Evolutionary conservation across 2,113 vertebrate species (phyloP).

Genomic region (Triplophysa siluroides): DNA sequence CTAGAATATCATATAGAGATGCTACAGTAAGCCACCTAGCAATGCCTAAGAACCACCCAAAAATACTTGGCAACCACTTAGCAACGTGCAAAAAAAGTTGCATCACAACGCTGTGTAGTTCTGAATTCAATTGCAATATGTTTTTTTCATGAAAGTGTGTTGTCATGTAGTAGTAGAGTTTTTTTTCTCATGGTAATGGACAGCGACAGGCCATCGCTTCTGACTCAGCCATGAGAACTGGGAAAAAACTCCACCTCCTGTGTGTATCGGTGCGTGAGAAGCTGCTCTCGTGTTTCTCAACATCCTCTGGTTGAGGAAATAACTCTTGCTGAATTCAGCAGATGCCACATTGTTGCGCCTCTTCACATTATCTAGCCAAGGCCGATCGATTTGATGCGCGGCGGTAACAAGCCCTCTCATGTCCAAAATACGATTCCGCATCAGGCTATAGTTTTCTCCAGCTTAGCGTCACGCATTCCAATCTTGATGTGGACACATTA

Average conservation of each 20-base stretch:
- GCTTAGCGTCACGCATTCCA: slow-evolving; percentile 67
- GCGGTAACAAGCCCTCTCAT: slow-evolving; percentile 57
- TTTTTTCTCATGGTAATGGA: neutral
- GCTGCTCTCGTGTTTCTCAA: slow-evolving; percentile 27
- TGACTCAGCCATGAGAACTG: slow-evolving; percentile 63
- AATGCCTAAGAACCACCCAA: neutral
- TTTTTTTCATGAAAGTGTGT: neutral
- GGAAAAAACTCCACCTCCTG: slow-evolving; percentile 41
- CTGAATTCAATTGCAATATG: neutral
- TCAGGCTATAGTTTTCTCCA: slow-evolving; percentile 56
- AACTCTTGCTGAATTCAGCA: slow-evolving; percentile 56
- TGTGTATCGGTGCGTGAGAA: slow-evolving; percentile 25
- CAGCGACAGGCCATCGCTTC: slow-evolving; percentile 49
- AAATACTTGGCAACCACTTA: neutral
- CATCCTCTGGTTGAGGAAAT: slow-evolving; percentile 37
- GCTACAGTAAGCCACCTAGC: neutral
- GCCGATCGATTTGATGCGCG: slow-evolving; percentile 65
- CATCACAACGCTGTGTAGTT: neutral
- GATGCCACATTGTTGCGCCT: slow-evolving; percentile 63
- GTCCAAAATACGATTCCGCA: slow-evolving; percentile 51
- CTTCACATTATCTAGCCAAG: slow-evolving; percentile 56
- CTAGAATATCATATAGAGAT: neutral
- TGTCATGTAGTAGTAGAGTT: neutral
- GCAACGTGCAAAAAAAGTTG: neutral
- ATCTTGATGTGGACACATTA: slow-evolving; percentile 65